Evolutionary conservation across 1,140 invertebrate species (phyloP).

Genomic region (Tigriopus japonicus): DNA sequence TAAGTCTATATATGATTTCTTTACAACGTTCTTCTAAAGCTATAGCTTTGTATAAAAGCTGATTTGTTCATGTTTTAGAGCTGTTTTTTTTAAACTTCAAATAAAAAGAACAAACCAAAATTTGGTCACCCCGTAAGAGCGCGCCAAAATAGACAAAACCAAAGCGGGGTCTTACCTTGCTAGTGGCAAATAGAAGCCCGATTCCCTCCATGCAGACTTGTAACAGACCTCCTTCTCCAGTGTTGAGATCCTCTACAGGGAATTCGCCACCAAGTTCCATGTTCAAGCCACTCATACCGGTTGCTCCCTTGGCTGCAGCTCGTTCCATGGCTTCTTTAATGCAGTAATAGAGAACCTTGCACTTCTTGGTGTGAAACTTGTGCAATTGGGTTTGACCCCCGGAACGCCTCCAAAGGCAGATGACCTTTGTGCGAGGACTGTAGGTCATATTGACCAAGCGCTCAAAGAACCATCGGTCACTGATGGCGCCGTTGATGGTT

Average conservation of each 20-base stretch:
- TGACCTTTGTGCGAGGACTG: constrained; percentile 69
- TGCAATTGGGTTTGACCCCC: constrained; percentile 81
- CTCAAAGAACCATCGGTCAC: constrained; percentile 97
- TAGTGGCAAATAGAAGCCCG: constrained; percentile 89
- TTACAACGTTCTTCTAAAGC: no score
- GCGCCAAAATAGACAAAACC: no score
- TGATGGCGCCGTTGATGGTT: constrained; percentile 78
- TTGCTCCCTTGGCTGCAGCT: constrained; percentile 62
- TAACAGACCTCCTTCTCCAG: constrained; percentile 85
- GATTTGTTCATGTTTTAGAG: no score
- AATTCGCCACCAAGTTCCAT: constrained; percentile 90
- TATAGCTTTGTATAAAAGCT: no score
- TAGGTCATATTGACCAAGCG: constrained; percentile 98
- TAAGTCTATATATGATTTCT: no score
- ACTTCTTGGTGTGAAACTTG: constrained; percentile 99
- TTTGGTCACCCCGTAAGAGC: no score
- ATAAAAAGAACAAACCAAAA: constrained; percentile 21
- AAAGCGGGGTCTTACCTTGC: constrained; percentile 58
- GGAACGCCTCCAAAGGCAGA: constrained; percentile 84
- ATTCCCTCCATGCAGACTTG: constrained; percentile 99
- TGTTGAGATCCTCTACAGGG: constrained; percentile 88
- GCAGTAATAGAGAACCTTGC: constrained; percentile 92
- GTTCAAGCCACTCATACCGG: constrained; percentile 24
- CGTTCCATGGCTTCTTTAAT: constrained; percentile 98
- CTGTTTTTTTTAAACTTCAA: no score